These are phyloP conservation scores for Cyrtorhinus lividipennis DNA, from an alignment of 1,140 invertebrate species.

Conservation along the genomic window DNA sequence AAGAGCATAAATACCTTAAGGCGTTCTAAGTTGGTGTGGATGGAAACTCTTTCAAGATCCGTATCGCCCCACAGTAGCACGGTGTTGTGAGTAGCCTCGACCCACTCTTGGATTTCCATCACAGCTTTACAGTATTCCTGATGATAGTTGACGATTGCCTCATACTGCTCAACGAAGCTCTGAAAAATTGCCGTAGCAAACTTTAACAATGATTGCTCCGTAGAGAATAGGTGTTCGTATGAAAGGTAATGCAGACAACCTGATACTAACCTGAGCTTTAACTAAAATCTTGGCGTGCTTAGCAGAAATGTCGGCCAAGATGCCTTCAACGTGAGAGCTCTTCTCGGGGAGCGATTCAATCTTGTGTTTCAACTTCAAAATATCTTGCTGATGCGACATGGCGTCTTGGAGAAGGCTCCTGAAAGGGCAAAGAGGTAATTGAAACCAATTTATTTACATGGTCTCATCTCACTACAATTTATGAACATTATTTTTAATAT, in stretches of 20 bases:
- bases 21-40: slow-evolving; percentile 83
- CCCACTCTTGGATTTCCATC: slow-evolving; percentile 76
- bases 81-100: slow-evolving; percentile 75
- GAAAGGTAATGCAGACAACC: neutral
- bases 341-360: slow-evolving; percentile 57
- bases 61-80: slow-evolving; percentile 73
- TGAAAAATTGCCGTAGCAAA: slow-evolving; percentile 23
- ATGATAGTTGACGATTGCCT: slow-evolving; percentile 80
- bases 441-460: too few relatives aligned
- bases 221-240: neutral
- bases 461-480: too few relatives aligned
- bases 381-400: slow-evolving; percentile 70
- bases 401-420: slow-evolving; percentile 68
- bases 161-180: slow-evolving; percentile 44
- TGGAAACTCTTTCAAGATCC: slow-evolving; percentile 70
- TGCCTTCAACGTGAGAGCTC: slow-evolving; percentile 44
- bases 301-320: slow-evolving; percentile 40
- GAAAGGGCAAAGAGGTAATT: slow-evolving; percentile 5
- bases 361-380: slow-evolving; percentile 65
- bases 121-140: slow-evolving; percentile 83
- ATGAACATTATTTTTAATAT: too few relatives aligned
- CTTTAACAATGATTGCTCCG: too few relatives aligned
- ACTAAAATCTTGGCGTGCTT: slow-evolving; percentile 49
- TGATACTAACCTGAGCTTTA: slow-evolving; percentile 42
- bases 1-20: slow-evolving; percentile 41